Evolutionary conservation across 2,888 invertebrate species (phyloP), one percentile per base, ranked within the genome.

Genomic region (Labia minor): DNA sequence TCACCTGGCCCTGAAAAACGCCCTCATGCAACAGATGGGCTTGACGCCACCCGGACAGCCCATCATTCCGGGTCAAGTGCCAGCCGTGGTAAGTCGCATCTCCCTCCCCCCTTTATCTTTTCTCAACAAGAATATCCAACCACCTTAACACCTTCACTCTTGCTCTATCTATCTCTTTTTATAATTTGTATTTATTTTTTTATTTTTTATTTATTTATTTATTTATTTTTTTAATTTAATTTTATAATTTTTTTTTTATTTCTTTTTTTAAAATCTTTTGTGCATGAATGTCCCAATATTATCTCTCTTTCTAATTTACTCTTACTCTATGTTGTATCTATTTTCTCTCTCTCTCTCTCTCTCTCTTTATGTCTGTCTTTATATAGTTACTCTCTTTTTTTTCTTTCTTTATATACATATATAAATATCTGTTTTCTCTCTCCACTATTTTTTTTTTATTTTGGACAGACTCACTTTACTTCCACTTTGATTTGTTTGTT

Each of bases 1-100:
- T 86, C 98, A 99, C 84, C 86, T 99, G 83, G 97, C 98, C 77
- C 84, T 99, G 81, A 98, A 98, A 84, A 97, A 97, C 84, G 95
- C 94, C 75, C 85, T 95, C 77, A 92, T 95, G 90, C 93, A 94
- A 84, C 93, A 95, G 82, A 92, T 95, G 93, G 92, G 92, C 76
- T 86, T 93, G 75, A 86, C 91, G 77, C 92, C 93, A 73, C 75
- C 78, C 68, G 92, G 93, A 78, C 94, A 94, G 82, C 85, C 87
- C 71, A 87, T 94, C 76, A 86, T 94, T 79, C 91, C 93, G 80
- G 92, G 93, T 80, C 94, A 94, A 85, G 90, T 94, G 79, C 92
- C 91, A 78, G 77, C 91, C 77, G 92, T 94, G 88, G 94, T 94
- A 82, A 89, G 93, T 86, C 20, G 19, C 21, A 26, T 6, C 26